Evolutionary conservation across 2,797 vertebrate genomes (phyloP).

Genomic region (Fistularia tabacaria): DNA sequence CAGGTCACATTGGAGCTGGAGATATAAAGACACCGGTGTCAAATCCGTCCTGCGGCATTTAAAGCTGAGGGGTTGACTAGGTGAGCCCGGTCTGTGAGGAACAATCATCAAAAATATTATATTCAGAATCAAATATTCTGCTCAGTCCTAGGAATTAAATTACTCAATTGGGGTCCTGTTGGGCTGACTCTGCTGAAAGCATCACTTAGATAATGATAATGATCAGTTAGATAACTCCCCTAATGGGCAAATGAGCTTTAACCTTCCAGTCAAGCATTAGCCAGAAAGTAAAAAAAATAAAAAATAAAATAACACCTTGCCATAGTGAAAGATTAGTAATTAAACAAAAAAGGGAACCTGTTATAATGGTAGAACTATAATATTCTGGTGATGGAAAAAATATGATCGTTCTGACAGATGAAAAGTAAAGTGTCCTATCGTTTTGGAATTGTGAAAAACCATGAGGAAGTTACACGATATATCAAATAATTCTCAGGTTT

Average conservation of each 20-base stretch:
- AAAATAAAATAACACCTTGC: constrained; percentile 73
- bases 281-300: constrained; percentile 76
- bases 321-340: constrained; percentile 73
- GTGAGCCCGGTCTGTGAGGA: constrained; percentile 7
- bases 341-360: constrained; percentile 29
- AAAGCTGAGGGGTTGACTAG: not conserved
- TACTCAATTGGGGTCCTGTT: constrained; percentile 47
- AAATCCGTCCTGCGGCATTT: constrained; percentile 32
- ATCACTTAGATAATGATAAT: constrained; percentile 69
- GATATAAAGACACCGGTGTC: constrained; percentile 58
- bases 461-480: no score
- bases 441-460: no score
- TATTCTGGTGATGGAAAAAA: no score
- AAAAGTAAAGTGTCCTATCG: no score
- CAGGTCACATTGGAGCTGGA: constrained; percentile 55
- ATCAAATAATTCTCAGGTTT: no score
- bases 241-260: constrained; percentile 81
- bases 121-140: constrained; percentile 47
- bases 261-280: constrained; percentile 77
- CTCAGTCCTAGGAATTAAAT: constrained; percentile 41
- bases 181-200: constrained; percentile 73
- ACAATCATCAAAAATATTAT: constrained; percentile 30
- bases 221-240: constrained; percentile 76
- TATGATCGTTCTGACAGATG: no score
- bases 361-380: no score